Evolutionary conservation across 2,113 vertebrate species (phyloP).

Genomic region (Choloepus hoffmanni): DNA sequence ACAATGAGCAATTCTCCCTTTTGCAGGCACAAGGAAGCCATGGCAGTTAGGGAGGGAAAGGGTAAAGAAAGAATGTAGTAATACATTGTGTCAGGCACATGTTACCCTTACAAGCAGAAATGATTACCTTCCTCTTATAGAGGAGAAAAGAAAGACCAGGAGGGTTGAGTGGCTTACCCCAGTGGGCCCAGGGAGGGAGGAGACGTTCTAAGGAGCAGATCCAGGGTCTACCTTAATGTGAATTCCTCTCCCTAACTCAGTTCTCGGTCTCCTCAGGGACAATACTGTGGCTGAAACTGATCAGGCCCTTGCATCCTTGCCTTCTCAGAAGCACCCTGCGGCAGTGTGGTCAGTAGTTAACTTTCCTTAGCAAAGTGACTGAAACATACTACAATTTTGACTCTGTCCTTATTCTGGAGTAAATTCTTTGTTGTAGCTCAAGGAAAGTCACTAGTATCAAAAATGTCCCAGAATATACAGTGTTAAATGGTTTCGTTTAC

Average conservation of each 20-base stretch:
- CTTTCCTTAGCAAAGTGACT: not conserved
- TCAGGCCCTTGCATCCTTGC: not conserved
- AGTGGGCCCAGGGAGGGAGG: not conserved
- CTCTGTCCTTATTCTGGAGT: slow-evolving; percentile 30
- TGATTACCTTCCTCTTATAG: not conserved
- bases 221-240: not conserved
- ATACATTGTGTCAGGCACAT: not conserved
- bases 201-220: not conserved
- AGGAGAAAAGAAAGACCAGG: not conserved
- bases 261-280: not conserved
- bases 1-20: not conserved
- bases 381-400: slow-evolving; percentile 21
- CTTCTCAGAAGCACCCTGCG: not conserved
- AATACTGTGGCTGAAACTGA: not conserved
- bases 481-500: not conserved
- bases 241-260: not conserved
- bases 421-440: slow-evolving; percentile 43
- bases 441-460: not conserved
- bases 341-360: not conserved
- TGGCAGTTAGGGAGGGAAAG: not conserved
- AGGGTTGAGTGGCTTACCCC: not conserved
- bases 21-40: not conserved
- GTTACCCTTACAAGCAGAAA: not conserved
- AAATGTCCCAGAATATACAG: not conserved
- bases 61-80: not conserved